Evolutionary conservation across 2,113 vertebrate genomes (phyloP).

Genomic region (Zosterops lateralis): DNA sequence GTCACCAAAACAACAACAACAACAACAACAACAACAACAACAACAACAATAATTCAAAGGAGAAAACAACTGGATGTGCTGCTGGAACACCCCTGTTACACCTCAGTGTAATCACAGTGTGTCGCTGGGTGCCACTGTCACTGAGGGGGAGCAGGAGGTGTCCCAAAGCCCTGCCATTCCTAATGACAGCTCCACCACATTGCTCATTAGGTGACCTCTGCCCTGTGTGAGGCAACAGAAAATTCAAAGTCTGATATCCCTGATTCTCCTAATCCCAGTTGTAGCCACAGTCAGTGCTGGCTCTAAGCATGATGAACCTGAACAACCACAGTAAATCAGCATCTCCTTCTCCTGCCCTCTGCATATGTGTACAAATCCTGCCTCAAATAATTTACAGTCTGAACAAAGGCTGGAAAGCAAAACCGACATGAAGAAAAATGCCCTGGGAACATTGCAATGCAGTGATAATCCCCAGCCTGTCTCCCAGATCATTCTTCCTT

Average conservation of each 20-base stretch:
- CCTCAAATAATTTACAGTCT: neutral
- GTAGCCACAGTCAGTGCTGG: neutral
- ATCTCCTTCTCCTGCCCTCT: neutral
- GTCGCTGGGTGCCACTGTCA: neutral
- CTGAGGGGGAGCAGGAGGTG: neutral
- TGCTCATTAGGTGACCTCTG: neutral
- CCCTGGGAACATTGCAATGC: neutral
- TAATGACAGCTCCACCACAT: neutral
- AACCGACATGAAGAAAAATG: neutral
- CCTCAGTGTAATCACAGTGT: fast-evolving
- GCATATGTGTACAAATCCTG: neutral
- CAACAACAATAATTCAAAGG: neutral
- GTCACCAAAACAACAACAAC: neutral
- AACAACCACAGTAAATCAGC: neutral
- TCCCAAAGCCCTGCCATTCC: neutral
- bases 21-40: no score
- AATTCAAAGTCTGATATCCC: neutral
- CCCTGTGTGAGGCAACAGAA: neutral
- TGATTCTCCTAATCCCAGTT: neutral
- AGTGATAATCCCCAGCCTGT: neutral
- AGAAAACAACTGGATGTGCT: neutral
- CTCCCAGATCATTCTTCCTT: neutral
- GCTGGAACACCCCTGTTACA: neutral
- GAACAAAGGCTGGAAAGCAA: neutral
- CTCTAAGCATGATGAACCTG: neutral